Base-by-base conservation (phyloP, 64 coral and sea anemone genomes). In the Montipora cactus region DNA sequence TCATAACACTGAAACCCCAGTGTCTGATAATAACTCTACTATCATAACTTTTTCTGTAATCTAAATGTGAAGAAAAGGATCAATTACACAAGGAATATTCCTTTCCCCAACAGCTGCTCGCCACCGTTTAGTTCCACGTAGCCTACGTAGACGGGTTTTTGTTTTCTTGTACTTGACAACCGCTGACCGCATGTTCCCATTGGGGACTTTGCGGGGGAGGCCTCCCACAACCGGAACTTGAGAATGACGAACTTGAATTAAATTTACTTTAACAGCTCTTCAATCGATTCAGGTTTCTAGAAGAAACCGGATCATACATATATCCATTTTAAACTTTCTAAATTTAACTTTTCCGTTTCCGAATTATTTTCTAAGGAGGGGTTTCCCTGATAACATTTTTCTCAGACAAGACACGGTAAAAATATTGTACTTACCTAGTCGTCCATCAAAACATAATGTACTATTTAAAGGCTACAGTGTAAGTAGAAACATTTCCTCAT, bases 91-190 rank as follows among this genome's bases (percentile, higher is more conserved):
- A 21, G 75, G 28, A 48, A 89, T 76, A 77, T 89, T 50, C 13
- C 22, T 3, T 14, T 64, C 9, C 28, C 1, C 47, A 50, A 89
- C 87, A 89, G 87, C 87, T 89, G 87, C 72, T 66, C 14, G 9
- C 49, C 74, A 89, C 87, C 72, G 47, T 77, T 19, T 45, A 61
- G 49, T 89, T 89, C 87, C 87, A 89, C 87, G 82, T 86, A 76
- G 74, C 59, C 87, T 89, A 89, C 87, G 82, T 86, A 89, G 74
- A 77, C 87, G 37, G 28, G 37, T 88, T 88, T 88, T 88, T 88
- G 67, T 89, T 89, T 79, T 69, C 48, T 75, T 55, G 44, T 73
- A 51, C 19, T 71, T 50, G 67, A 49, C 62, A 71, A 44, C 82
- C 82, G 82, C 82, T 86, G 82, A 72, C 82, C 82, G 67, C 62